Conservation (phyloP, 2,113 vertebrate genomes). For the Plecturocebus donacophilus region DNA sequence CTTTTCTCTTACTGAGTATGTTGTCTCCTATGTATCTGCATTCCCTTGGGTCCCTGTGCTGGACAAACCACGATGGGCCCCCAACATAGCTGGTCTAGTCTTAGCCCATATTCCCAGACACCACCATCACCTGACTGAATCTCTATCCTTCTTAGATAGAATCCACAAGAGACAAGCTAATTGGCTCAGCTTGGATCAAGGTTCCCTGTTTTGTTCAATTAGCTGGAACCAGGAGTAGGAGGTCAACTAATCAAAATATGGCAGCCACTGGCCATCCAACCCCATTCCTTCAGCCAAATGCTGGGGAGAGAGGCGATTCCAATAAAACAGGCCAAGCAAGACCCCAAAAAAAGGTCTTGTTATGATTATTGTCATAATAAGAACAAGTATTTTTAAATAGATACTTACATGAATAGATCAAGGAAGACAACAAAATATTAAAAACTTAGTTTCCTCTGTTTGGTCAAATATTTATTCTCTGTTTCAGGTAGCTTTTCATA, state of each 20-base stretch:
- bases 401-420: background rate
- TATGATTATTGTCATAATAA: background rate
- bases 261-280: fast-evolving
- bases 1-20: background rate
- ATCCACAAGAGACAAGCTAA: background rate
- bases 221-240: background rate
- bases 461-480: background rate
- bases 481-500: constrained; percentile 24
- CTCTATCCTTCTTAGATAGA: background rate
- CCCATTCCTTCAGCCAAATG: background rate
- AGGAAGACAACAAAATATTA: background rate
- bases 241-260: background rate
- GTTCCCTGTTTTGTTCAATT: background rate
- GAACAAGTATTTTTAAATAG: background rate
- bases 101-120: background rate
- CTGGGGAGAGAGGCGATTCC: background rate
- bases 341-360: background rate
- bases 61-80: background rate
- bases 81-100: background rate
- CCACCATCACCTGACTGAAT: background rate
- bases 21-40: background rate
- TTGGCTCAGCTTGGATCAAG: background rate
- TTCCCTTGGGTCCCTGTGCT: background rate
- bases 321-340: background rate
- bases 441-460: background rate